Percentiles rank a stretch among this genome's conserved stretches.
Conservation (phyloP, 2,888 invertebrate species). For the Nematopogon swammerdamellus region DNA sequence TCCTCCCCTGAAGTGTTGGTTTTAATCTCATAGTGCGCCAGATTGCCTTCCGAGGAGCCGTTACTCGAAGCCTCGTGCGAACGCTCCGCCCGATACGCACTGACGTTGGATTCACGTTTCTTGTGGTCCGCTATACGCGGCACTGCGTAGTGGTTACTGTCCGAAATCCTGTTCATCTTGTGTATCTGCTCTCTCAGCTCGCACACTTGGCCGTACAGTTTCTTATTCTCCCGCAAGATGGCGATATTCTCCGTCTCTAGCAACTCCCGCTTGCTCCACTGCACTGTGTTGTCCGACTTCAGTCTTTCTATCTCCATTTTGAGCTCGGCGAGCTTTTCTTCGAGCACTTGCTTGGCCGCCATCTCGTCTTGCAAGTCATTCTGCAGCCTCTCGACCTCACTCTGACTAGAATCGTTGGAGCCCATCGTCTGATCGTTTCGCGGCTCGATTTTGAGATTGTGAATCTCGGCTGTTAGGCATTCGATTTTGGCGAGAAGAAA, state of each 20-base stretch:
- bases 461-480: slow-evolving; percentile 33
- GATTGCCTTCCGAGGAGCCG: too few species aligned
- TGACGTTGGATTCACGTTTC: too few species aligned
- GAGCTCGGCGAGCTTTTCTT: slow-evolving; percentile 39
- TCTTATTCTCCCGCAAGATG: slow-evolving; percentile 86
- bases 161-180: slow-evolving; percentile 43
- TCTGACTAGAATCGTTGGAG: slow-evolving; percentile 46
- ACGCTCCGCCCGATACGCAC: too few species aligned
- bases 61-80: too few species aligned
- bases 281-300: slow-evolving; percentile 89
- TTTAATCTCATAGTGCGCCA: too few species aligned
- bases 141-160: slow-evolving; percentile 33
- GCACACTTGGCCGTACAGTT: slow-evolving; percentile 57
- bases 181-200: slow-evolving; percentile 47
- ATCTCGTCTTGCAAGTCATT: slow-evolving; percentile 47
- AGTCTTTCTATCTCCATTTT: slow-evolving; percentile 73
- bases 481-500: slow-evolving; percentile 39
- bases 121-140: slow-evolving; percentile 5
- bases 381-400: slow-evolving; percentile 41
- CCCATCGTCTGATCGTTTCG: slow-evolving; percentile 41
- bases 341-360: slow-evolving; percentile 44
- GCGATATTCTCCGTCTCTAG: slow-evolving; percentile 87
- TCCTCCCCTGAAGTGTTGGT: too few species aligned
- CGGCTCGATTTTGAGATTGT: slow-evolving; percentile 23
- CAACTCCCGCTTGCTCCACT: slow-evolving; percentile 90